Evolutionary conservation across 2,888 invertebrate species (phyloP).

Genomic region (Pseudoips prasinana): DNA sequence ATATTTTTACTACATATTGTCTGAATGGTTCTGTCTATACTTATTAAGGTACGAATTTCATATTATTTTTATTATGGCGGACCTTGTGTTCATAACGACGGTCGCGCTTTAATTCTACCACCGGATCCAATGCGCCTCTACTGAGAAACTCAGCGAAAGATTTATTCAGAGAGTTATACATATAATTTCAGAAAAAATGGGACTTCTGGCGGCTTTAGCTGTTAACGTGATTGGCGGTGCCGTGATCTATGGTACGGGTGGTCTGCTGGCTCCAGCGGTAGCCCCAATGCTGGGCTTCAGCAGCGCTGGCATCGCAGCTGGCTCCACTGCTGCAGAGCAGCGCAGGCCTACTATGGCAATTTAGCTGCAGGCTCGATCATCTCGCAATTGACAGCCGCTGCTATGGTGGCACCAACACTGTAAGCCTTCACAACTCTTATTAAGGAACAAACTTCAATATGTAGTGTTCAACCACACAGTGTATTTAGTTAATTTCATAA

Average conservation of each 20-base stretch:
- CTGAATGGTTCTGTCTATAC: too few relatives aligned
- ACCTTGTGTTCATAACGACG: neutral
- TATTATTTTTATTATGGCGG: neutral
- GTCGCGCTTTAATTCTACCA: too few relatives aligned
- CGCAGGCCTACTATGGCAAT: conserved; percentile 63
- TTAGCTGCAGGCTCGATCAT: conserved; percentile 60
- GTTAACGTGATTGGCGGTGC: conserved; percentile 52
- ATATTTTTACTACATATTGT: too few relatives aligned
- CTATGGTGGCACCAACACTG: conserved; percentile 65
- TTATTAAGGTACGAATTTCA: neutral
- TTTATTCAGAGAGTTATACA: neutral
- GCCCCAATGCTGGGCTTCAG: conserved; percentile 59
- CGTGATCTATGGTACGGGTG: conserved; percentile 54
- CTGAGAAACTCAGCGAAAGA: too few relatives aligned
- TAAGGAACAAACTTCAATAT: too few relatives aligned
- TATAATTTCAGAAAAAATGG: conserved; percentile 41
- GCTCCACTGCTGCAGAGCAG: conserved; percentile 57
- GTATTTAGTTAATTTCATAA: too few relatives aligned
- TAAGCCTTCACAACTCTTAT: conserved; percentile 31
- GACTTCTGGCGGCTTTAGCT: conserved; percentile 44
- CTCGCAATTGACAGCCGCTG: conserved; percentile 55
- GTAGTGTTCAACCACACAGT: too few relatives aligned
- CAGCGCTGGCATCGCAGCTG: conserved; percentile 51
- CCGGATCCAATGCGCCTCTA: too few relatives aligned
- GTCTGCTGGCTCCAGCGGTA: conserved; percentile 47